A percentile compares a stretch with the other conserved stretches of the same genome.
phyloP scores from a whole-genome alignment of 2,888 invertebrate genomes.

The Gasteruption jaculator region DNA sequence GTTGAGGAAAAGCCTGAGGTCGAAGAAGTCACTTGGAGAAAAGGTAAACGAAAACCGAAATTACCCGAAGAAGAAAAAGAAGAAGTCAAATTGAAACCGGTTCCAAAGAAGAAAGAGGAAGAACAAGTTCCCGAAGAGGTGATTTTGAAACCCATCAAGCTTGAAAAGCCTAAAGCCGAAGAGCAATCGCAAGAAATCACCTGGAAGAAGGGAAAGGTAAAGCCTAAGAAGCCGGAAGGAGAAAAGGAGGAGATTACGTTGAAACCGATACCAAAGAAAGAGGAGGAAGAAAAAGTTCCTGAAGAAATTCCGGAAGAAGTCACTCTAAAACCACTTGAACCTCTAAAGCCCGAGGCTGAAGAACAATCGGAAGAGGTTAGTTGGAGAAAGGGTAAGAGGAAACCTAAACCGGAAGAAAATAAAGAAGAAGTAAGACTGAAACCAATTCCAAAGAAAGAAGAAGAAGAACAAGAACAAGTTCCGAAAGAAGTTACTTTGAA shows the following conservation, averaged over 20 bases:
- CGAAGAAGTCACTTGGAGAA: conserved; percentile 15
- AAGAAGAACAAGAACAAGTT: conserved; percentile 39
- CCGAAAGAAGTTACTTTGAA: conserved; percentile 24
- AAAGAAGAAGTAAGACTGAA: conserved; percentile 28
- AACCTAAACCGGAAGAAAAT: conserved; percentile 34
- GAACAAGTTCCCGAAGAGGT: conserved; percentile 34
- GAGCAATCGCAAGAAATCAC: conserved; percentile 36
- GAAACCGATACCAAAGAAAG: conserved; percentile 46
- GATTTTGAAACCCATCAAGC: conserved; percentile 29
- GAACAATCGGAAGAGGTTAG: conserved; percentile 48
- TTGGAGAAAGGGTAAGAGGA: conserved; percentile 34
- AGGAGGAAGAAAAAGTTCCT: conserved; percentile 22
- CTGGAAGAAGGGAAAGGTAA: conserved; percentile 34
- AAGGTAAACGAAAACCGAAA: conserved; percentile 21
- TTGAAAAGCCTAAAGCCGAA: too few relatives aligned
- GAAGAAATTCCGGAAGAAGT: conserved; percentile 25
- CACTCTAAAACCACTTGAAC: conserved; percentile 30
- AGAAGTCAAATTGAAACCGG: conserved; percentile 40
- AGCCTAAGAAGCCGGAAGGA: conserved; percentile 35
- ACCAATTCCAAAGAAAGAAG: conserved; percentile 39
- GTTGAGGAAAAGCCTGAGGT: conserved; percentile 19
- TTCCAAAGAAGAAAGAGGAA: conserved; percentile 37
- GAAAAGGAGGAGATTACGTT: conserved; percentile 39
- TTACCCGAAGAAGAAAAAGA: conserved; percentile 27
- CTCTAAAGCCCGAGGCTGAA: conserved; percentile 47